phyloP scores from a whole-genome alignment of 2,113 vertebrate genomes.

The Chrysochloris asiatica region DNA sequence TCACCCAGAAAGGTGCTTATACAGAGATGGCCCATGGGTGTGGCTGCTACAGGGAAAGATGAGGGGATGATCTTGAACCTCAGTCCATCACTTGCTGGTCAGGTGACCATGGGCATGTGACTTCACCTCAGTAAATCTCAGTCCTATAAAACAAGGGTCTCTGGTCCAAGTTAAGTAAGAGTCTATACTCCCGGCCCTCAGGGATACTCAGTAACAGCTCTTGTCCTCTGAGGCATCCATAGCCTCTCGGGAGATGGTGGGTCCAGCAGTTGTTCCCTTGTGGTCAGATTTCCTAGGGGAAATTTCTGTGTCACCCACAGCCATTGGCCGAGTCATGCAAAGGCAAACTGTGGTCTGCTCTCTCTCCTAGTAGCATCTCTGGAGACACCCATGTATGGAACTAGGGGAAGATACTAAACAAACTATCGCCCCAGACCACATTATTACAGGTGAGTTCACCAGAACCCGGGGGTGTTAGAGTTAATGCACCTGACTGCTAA shows the following conservation, averaged over 20 bases:
- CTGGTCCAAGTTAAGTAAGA: neutral
- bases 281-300: neutral
- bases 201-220: no score
- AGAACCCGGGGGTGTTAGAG: neutral
- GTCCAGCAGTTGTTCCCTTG: neutral
- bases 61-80: neutral
- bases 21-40: rapidly evolving
- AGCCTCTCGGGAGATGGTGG: neutral
- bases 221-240: neutral
- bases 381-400: neutral
- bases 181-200: neutral
- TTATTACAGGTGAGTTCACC: neutral
- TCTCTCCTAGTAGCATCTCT: neutral
- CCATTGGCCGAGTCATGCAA: neutral
- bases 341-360: neutral
- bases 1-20: rapidly evolving
- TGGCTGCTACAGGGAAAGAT: neutral
- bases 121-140: neutral
- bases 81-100: rapidly evolving
- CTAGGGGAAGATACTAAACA: neutral
- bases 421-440: rapidly evolving
- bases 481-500: neutral
- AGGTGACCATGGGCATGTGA: neutral
- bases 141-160: neutral
- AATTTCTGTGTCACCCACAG: neutral